These are phyloP conservation scores for Drosophila stalkeri DNA, from an alignment of 2,888 invertebrate species.

Conservation along the genomic window DNA sequence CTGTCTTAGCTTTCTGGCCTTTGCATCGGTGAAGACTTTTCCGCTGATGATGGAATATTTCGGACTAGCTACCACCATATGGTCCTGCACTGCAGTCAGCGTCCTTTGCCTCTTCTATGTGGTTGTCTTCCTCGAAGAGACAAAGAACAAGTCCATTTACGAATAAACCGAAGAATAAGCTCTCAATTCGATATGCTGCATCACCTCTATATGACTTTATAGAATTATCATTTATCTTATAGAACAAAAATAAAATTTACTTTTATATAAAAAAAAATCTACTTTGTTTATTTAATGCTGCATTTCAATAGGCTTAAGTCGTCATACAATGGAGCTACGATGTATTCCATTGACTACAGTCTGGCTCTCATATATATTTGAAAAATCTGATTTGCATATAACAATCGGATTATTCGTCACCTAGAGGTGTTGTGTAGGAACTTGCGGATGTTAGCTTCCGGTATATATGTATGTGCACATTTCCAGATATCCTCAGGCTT, in stretches of 20 bases:
- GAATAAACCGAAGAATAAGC: slow-evolving; percentile 21
- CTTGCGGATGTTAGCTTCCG: too few species aligned
- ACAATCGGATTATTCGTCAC: not conserved
- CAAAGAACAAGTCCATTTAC: slow-evolving; percentile 78
- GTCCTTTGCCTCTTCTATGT: slow-evolving; percentile 74
- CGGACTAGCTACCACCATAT: slow-evolving; percentile 78
- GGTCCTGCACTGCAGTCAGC: slow-evolving; percentile 64
- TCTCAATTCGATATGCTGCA: not conserved
- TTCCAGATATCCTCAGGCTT: too few species aligned
- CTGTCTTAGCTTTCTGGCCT: slow-evolving; percentile 67
- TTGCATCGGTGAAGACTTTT: slow-evolving; percentile 69
- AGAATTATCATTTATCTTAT: not conserved
- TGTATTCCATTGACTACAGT: too few species aligned
- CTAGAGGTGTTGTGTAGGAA: not conserved
- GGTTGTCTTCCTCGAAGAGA: slow-evolving; percentile 74
- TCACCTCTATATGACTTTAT: not conserved
- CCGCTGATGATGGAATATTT: slow-evolving; percentile 69
- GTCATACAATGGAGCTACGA: too few species aligned
- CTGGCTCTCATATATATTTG: too few species aligned
- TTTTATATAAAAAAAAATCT: not conserved
- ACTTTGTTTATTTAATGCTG: not conserved
- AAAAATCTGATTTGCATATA: too few species aligned
- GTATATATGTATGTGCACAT: too few species aligned
- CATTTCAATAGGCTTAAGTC: not conserved
- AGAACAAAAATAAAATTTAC: not conserved